Evolutionary conservation across 2,797 vertebrate species (phyloP).

Genomic region (Leuciscus waleckii): DNA sequence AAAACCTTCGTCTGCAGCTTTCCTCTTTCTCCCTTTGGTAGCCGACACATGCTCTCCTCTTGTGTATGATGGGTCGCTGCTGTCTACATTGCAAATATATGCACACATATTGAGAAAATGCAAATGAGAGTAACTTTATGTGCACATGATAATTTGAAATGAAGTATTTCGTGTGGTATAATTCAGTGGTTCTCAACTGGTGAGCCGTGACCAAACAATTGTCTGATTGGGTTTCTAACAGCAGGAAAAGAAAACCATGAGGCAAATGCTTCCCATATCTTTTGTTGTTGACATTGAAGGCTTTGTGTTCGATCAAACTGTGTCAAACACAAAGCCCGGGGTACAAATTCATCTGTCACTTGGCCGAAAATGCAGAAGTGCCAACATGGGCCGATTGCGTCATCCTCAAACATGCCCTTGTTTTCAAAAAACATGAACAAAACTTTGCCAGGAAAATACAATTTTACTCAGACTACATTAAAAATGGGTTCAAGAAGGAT

Average conservation of each 20-base stretch:
- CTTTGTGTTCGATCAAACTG: not conserved
- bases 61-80: conserved; percentile 12
- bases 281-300: not conserved
- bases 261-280: not conserved
- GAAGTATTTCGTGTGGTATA: not conserved
- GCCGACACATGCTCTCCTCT: conserved; percentile 43
- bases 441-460: not conserved
- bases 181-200: conserved; percentile 1
- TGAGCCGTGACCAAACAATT: not conserved
- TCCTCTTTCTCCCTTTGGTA: conserved; percentile 75
- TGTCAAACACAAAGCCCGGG: not conserved
- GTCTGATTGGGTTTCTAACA: not conserved
- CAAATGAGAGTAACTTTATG: not conserved
- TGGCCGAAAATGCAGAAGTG: not conserved
- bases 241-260: not conserved
- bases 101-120: not conserved
- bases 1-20: conserved; percentile 77
- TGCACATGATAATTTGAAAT: not conserved
- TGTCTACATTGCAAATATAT: conserved; percentile 38
- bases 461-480: not conserved
- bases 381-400: not conserved
- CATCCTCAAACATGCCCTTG: not conserved
- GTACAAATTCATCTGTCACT: not conserved
- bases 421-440: not conserved
- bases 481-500: not conserved